Percentiles rank a stretch among this genome's conserved stretches.
These are phyloP conservation scores for Rhopalosiphum padi DNA, from an alignment of 1,140 invertebrate genomes.

Conservation along the genomic window DNA sequence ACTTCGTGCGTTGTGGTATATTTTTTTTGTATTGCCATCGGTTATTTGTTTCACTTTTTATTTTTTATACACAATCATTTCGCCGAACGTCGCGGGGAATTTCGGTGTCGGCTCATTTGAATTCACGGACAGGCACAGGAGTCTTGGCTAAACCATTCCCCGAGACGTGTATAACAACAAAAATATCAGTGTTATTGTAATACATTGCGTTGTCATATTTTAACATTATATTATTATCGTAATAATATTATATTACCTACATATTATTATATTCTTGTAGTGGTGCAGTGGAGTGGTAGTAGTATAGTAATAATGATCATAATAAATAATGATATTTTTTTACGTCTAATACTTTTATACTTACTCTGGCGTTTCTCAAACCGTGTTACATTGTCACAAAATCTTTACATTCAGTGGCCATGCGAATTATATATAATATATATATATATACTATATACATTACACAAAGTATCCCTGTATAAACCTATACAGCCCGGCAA, in stretches of 20 bases:
- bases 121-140: neutral
- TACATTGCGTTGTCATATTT: neutral
- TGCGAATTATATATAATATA: neutral
- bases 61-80: neutral
- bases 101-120: constrained; percentile 16
- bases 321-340: neutral
- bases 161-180: neutral
- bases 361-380: neutral
- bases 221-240: neutral
- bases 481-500: neutral
- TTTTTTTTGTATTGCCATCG: neutral
- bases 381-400: neutral
- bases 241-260: neutral
- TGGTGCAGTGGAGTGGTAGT: neutral
- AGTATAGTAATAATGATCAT: neutral
- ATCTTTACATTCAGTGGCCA: neutral
- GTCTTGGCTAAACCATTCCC: neutral
- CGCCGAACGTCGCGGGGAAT: neutral
- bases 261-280: neutral
- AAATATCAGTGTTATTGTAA: neutral
- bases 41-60: neutral
- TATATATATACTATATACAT: neutral
- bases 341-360: neutral
- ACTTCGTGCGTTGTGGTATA: neutral
- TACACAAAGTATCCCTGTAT: neutral